Evolutionary conservation across 2,113 vertebrate species (phyloP), one percentile per base, ranked within the genome.

Genomic region (Ammodytes marinus): DNA sequence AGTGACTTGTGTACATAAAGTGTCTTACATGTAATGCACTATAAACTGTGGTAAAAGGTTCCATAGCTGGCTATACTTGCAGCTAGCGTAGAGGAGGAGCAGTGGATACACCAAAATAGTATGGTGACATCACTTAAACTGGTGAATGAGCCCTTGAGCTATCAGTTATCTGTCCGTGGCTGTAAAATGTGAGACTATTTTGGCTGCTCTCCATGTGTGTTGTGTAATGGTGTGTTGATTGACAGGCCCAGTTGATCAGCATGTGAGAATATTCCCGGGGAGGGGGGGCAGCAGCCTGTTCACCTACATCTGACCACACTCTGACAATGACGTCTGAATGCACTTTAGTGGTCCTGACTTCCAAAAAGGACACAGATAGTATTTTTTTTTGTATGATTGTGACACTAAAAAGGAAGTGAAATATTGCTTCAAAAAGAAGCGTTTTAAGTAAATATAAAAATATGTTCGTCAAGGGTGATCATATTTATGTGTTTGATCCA

Each of bases 301-400:
- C 69, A 27, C 58, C 79, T 40, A 3, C 17, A 59, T 43, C 74
- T 73, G 77, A 59, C 37, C 14, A 72, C 40, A 50, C 35, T 10
- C 1, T 45, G 27, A 45, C 71, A 70, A 47, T 46, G 37, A 15
- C 43, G 61, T 82, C 76, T 66, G 58, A 82, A 91, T 91, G 93
- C 93, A 94, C 93, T 93, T 94, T 93, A 94, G 63, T 67, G 71
- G 75, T 84, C 86, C 60, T 74, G 82, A 87, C 50, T 66, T 74
- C 75, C 49, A 12, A 6, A 77, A 82, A 85, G 77, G 74, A 79
- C 69, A 45, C 53, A 54, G 49, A 82, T 39, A 61, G 72, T 83
- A 77, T 27, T 27, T 27, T 27, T 27, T 86, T 84, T 67, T 91
- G 57, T 85, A 83, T 75, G 74, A 85, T 72, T 86, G 74, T 87